phyloP scores from a whole-genome alignment of 2,113 vertebrate species.

The Azemiops feae region DNA sequence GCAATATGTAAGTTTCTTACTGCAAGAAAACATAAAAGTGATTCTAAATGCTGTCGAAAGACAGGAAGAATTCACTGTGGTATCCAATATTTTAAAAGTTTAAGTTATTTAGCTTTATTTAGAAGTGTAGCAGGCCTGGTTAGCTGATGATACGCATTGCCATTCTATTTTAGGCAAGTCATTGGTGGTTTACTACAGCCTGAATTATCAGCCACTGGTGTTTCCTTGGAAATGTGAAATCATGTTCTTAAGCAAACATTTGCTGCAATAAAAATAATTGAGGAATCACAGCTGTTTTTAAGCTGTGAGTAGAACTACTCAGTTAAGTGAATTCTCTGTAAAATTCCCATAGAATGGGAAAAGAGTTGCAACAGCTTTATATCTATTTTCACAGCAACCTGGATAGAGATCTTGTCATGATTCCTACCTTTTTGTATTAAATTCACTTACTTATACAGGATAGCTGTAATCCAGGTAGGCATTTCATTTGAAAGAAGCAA shows the following conservation, averaged over 20 bases:
- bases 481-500: conserved; percentile 28
- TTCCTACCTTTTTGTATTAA: conserved; percentile 10
- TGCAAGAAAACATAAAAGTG: conserved; percentile 1
- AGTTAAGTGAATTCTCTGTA: background rate
- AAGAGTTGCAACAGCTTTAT: background rate
- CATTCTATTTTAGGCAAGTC: background rate
- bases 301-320: background rate
- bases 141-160: background rate
- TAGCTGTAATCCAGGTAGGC: conserved; percentile 15
- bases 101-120: background rate
- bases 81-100: conserved; percentile 24
- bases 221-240: conserved; percentile 9
- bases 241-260: background rate
- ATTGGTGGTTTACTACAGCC: background rate
- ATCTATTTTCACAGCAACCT: conserved; percentile 22
- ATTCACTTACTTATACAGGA: background rate
- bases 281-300: background rate
- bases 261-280: conserved; percentile 6
- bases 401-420: conserved; percentile 22
- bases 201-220: background rate
- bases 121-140: conserved; percentile 11
- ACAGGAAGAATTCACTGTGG: conserved; percentile 16
- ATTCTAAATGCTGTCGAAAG: conserved; percentile 25
- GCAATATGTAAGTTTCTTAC: background rate
- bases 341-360: conserved; percentile 6